Conservation (phyloP, 2,113 vertebrate genomes). For the Peucedramus taeniatus region DNA sequence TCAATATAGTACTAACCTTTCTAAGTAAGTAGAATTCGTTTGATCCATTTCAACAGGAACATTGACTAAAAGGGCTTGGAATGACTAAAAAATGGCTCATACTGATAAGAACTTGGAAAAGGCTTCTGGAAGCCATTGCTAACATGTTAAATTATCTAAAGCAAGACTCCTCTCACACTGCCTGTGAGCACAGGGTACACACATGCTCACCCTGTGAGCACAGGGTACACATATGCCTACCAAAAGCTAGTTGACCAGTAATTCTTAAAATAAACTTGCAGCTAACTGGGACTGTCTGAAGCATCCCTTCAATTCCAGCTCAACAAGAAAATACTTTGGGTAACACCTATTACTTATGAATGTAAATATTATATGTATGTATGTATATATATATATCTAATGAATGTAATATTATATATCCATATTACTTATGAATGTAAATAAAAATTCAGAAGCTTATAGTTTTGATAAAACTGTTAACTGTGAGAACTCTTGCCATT, state of each 20-base stretch:
- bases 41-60: background rate
- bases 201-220: too few species aligned
- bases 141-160: background rate
- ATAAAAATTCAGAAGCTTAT: background rate
- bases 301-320: background rate
- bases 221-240: accelerated
- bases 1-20: background rate
- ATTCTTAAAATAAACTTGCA: background rate
- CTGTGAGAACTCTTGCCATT: background rate
- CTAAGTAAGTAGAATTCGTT: background rate
- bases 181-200: background rate
- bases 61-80: background rate
- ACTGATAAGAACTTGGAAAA: background rate
- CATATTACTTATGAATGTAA: background rate
- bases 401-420: too few species aligned
- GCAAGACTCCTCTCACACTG: background rate
- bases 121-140: background rate
- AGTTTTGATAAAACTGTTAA: background rate
- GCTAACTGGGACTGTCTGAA: background rate
- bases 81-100: background rate
- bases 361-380: too few species aligned
- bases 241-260: background rate
- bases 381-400: too few species aligned
- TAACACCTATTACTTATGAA: background rate
- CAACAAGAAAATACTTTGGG: background rate